Evolutionary conservation across 2,797 vertebrate genomes (phyloP).

Genomic region (Myioborus miniatus): DNA sequence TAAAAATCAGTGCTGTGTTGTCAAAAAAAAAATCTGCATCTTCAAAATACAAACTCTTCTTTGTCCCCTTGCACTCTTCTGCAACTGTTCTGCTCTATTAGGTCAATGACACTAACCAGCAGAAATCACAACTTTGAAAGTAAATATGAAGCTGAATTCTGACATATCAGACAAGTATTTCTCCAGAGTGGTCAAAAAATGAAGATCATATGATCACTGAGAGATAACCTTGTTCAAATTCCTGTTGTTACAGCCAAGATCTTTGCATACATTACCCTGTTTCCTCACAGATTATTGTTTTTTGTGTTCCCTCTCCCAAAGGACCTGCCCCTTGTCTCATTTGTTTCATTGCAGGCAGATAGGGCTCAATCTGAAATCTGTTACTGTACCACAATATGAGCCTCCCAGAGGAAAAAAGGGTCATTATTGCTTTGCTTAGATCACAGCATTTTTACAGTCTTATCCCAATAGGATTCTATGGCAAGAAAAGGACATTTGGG

Average conservation of each 20-base stretch:
- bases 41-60: not conserved
- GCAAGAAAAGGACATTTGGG: slow-evolving; percentile 26
- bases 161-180: not conserved
- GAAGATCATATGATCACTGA: not conserved
- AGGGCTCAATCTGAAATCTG: not conserved
- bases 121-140: not conserved
- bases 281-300: not conserved
- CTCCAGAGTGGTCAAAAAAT: not conserved
- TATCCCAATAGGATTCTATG: not conserved
- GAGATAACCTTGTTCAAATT: not conserved
- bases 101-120: not conserved
- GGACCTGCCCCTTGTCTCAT: not conserved
- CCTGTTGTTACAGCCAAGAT: not conserved
- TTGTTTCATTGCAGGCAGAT: not conserved
- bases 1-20: not conserved
- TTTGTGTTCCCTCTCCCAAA: not conserved
- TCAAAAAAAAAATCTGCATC: not conserved
- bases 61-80: not conserved
- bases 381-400: not conserved
- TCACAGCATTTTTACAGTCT: slow-evolving; percentile 35
- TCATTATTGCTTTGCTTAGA: not conserved
- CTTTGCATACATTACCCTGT: accelerated
- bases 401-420: not conserved
- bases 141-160: not conserved
- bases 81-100: not conserved